Evolutionary conservation across 2,888 invertebrate species (phyloP), one percentile per base, ranked within the genome.

Genomic region (Ommatoiulus sabulosus): DNA sequence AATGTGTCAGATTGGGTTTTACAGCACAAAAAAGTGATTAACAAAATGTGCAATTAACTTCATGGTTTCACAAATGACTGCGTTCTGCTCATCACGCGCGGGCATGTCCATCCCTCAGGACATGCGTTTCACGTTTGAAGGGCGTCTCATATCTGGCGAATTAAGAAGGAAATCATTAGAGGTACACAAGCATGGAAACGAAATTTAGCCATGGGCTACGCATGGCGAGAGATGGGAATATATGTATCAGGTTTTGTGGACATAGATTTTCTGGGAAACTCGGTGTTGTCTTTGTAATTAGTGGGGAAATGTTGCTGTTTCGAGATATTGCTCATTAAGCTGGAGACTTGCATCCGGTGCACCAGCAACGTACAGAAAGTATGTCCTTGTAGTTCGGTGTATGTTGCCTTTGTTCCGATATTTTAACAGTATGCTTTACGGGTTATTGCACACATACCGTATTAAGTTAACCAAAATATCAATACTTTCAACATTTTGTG

Each of bases 11-110:
- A 80, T 80, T 80, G 35, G 80, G 80, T 12, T 80, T 80, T 80
- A 80, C 80, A 80, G 80, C 35, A 35, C n/a, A 80, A 80, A 80
- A 52, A 80, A 80, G 80, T 80, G 80, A 80, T 80, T 80, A 80
- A 80, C 80, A 80, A 80, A 80, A 80, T 80, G 80, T 80, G 80
- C 80, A 80, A 80, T 80, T 80, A 80, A 80, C 80, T 80, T 80
- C 80, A 80, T 80, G 80, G 80, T 80, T 80, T 80, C 80, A 80
- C 80, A 80, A 80, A 80, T 80, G 80, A 80, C 80, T 80, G 80
- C 24, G 7, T 80, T 35, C 80, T 80, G 80, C 80, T 80, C 80
- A 80, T 35, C 80, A 80, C 24, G 20, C 35, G 35, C 80, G 80
- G 24, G 80, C 35, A 80, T 35, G 80, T 35, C 80, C 80, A 80